phyloP scores from a whole-genome alignment of 2,888 invertebrate genomes.

The Melieria omissa region DNA sequence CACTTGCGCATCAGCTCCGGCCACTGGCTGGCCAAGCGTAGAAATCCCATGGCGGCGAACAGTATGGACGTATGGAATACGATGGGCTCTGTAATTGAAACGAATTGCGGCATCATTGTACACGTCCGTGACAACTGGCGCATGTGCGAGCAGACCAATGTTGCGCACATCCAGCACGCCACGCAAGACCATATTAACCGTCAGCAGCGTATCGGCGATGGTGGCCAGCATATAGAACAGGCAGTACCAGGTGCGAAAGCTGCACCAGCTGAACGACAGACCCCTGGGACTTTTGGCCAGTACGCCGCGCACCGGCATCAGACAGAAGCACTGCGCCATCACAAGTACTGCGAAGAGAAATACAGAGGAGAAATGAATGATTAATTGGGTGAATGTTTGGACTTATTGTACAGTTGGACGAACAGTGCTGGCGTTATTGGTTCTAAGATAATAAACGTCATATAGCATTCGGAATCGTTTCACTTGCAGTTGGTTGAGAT shows the following conservation, averaged over 20 bases:
- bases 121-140: too few relatives aligned
- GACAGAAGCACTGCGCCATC: conserved; percentile 59
- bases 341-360: conserved; percentile 50
- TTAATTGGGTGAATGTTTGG: too few relatives aligned
- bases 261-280: conserved; percentile 60
- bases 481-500: too few relatives aligned
- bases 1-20: conserved; percentile 60
- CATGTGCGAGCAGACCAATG: conserved; percentile 52
- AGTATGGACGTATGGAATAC: conserved; percentile 59
- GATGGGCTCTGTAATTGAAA: conserved; percentile 55
- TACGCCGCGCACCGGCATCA: conserved; percentile 62
- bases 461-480: too few relatives aligned
- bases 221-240: conserved; percentile 52
- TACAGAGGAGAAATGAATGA: too few relatives aligned
- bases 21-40: conserved; percentile 63
- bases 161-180: conserved; percentile 55
- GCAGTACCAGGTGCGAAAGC: conserved; percentile 57
- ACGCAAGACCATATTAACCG: conserved; percentile 48
- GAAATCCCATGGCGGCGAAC: conserved; percentile 60
- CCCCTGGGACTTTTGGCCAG: conserved; percentile 50
- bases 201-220: conserved; percentile 50
- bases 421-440: too few relatives aligned
- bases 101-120: too few relatives aligned
- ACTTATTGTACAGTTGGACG: too few relatives aligned
- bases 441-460: too few relatives aligned